phyloP scores from a whole-genome alignment of 2,113 vertebrate genomes.

The Paratilapia polleni region DNA sequence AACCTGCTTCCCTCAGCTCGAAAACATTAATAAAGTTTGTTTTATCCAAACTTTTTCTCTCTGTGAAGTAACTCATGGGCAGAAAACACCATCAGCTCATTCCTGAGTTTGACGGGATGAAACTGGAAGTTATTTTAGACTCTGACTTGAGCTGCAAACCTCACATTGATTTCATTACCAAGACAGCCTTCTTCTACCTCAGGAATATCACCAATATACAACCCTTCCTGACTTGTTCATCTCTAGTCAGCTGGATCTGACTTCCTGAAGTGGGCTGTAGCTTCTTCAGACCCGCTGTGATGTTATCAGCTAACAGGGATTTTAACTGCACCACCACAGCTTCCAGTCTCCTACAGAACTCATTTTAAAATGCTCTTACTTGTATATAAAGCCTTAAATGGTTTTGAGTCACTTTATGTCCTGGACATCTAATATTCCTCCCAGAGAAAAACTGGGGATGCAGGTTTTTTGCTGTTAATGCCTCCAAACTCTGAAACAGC shows the following conservation, averaged over 20 bases:
- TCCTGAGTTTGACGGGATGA: background rate
- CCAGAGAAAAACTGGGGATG: background rate
- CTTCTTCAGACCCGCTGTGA: background rate
- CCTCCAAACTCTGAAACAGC: background rate
- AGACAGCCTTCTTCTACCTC: background rate
- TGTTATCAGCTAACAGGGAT: background rate
- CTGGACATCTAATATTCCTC: too few relatives aligned
- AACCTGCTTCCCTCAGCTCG: background rate
- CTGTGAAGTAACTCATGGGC: too few relatives aligned
- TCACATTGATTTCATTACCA: background rate
- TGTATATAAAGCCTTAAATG: background rate
- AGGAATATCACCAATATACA: background rate
- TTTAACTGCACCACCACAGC: background rate
- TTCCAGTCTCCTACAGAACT: background rate
- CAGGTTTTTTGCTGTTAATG: background rate
- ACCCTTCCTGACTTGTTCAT: background rate
- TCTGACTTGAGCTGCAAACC: background rate
- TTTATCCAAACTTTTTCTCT: background rate
- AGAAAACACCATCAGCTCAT: background rate
- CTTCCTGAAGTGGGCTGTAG: too few relatives aligned
- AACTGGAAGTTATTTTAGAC: background rate
- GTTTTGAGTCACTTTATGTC: background rate
- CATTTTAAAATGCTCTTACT: background rate
- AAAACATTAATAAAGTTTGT: background rate
- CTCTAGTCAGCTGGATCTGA: background rate